These are phyloP conservation scores for Papilio polytes DNA, from an alignment of 1,140 invertebrate genomes.

Conservation along the genomic window DNA sequence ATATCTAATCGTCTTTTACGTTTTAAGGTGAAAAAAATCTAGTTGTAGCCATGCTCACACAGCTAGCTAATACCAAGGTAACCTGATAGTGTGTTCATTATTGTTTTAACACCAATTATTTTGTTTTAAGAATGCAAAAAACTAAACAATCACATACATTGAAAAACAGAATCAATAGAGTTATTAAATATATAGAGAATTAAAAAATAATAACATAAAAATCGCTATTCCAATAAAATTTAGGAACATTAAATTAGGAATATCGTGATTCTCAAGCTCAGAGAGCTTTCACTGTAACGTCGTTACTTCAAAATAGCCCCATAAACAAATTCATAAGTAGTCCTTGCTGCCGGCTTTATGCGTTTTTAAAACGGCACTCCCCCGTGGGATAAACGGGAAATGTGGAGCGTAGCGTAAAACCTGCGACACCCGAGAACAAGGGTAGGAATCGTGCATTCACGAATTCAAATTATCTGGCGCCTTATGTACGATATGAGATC, in stretches of 20 bases:
- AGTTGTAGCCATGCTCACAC: too few species aligned
- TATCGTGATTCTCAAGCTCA: slow-evolving; percentile 64
- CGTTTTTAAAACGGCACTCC: slow-evolving; percentile 74
- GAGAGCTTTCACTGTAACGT: slow-evolving; percentile 59
- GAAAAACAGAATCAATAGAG: not conserved
- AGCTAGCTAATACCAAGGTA: too few species aligned
- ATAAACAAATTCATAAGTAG: slow-evolving; percentile 84
- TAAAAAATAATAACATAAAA: not conserved
- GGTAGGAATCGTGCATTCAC: slow-evolving; percentile 48
- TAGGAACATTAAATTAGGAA: slow-evolving; percentile 64
- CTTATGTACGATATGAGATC: slow-evolving; percentile 25
- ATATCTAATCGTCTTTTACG: too few species aligned
- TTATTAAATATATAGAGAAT: not conserved
- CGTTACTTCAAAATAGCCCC: slow-evolving; percentile 67
- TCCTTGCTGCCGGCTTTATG: slow-evolving; percentile 75
- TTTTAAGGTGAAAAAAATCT: too few species aligned
- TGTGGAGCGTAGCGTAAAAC: slow-evolving; percentile 76
- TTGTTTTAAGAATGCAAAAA: too few species aligned
- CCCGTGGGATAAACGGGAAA: slow-evolving; percentile 65
- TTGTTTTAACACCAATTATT: too few species aligned
- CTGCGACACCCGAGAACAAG: slow-evolving; percentile 67
- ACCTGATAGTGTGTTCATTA: too few species aligned
- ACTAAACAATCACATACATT: too few species aligned
- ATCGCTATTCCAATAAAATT: slow-evolving; percentile 56
- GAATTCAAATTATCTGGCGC: slow-evolving; percentile 51